Conservation (phyloP, 2,113 vertebrate species). For the Oncorhynchus masou region DNA sequence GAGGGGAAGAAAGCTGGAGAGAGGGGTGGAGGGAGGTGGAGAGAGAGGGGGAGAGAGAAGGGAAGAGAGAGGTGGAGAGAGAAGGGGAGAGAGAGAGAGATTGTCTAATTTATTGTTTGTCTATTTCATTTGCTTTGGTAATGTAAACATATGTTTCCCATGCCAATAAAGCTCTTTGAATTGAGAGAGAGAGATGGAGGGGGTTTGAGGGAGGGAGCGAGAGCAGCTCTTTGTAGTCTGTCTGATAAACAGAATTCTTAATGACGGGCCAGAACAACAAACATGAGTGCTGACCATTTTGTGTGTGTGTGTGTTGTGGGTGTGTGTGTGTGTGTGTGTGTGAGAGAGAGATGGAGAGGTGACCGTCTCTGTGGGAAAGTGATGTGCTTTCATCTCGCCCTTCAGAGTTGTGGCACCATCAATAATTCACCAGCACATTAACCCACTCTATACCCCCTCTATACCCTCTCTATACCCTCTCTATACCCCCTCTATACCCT, state of each 20-base stretch:
- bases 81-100: constrained; percentile 35
- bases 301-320: constrained; percentile 1
- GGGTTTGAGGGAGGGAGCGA: not conserved
- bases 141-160: too few species aligned
- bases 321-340: too few species aligned
- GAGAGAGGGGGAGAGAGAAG: not conserved
- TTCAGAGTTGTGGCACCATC: constrained; percentile 53
- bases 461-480: too few species aligned
- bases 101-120: too few species aligned
- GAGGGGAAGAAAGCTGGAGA: too few species aligned
- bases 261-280: constrained; percentile 25
- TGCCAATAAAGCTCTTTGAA: too few species aligned
- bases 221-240: constrained; percentile 42
- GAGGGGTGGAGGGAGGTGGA: not conserved
- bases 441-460: too few species aligned
- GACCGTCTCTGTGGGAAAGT: not conserved
- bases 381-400: constrained; percentile 31
- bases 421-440: constrained; percentile 65
- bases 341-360: too few species aligned
- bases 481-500: too few species aligned
- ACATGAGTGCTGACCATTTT: not conserved
- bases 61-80: constrained; percentile 4
- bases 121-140: too few species aligned
- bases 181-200: too few species aligned
- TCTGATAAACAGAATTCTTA: constrained; percentile 32